Evolutionary conservation across 2,888 invertebrate genomes (phyloP), one percentile per base, ranked within the genome.

Genomic region (Drosophila heteroneura): DNA sequence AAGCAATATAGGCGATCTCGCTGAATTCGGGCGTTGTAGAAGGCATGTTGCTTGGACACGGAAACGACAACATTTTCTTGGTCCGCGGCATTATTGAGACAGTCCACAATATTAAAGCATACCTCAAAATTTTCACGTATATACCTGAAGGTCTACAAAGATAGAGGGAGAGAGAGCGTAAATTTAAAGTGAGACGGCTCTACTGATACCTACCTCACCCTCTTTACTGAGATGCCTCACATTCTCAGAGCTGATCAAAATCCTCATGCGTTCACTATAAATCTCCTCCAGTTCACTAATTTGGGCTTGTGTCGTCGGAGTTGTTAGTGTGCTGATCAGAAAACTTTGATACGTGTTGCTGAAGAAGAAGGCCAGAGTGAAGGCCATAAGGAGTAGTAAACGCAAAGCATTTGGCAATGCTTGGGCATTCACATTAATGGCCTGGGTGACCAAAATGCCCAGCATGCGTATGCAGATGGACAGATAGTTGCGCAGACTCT

Each of bases 311-410:
- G 88, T 75, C 19, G 88, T 85, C 0, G 93, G 93, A 16, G 90
- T 92, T n/a, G 93, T 93, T 26, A 93, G 76, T 9, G 91, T 92
- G 67, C 92, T 93, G 1, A 93, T 90, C 4, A 93, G 70, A 61
- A 92, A 91, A 22, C 93, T 92, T 65, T 93, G 93, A 70, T 93
- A 93, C 0, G 90, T 83, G 19, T 92, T 92, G 65, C 87, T 91
- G 3, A 93, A 91, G 49, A 93, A 88, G 26, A 92, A 74, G 28
- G 76, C 79, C 83, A 90, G 71, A 5, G 80, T 52, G 64, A 91
- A 92, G 3, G 90, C 82, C 82, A 89, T 79, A 0, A 3, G 79
- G 39, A 76, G 87, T 1, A 86, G 72, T 19, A 89, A 52, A 9
- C 88, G 72, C 7, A 92, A 35, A 0, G 82, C 82, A 30, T 66